phyloP scores from a whole-genome alignment of 2,113 vertebrate species.

The Pelecanoides urinatrix region DNA sequence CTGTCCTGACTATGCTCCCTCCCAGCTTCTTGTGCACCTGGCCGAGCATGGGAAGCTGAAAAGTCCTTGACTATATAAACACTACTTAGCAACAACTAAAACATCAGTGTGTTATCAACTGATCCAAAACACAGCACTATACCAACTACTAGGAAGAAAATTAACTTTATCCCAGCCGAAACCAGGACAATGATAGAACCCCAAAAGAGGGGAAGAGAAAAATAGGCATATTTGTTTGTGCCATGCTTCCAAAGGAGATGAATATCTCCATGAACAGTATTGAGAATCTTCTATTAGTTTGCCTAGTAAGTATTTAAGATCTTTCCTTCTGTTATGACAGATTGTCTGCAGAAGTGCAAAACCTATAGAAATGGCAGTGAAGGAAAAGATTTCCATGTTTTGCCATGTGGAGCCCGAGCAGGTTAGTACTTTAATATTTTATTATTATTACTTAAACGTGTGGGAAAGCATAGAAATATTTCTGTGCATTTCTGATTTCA shows the following conservation, averaged over 20 bases:
- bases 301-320: not conserved
- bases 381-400: constrained; percentile 85
- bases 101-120: no score
- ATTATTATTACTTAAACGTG: not conserved
- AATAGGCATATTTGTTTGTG: not conserved
- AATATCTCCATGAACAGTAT: not conserved
- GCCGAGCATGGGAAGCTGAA: no score
- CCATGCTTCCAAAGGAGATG: not conserved
- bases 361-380: constrained; percentile 80
- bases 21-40: no score
- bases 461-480: not conserved
- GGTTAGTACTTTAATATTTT: constrained; percentile 59
- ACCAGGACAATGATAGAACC: not conserved
- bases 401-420: constrained; percentile 82
- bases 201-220: not conserved
- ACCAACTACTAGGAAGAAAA: no score
- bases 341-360: constrained; percentile 80
- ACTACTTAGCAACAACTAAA: no score
- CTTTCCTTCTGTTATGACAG: constrained; percentile 40
- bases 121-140: no score
- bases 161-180: no score
- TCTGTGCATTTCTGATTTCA: not conserved
- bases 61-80: no score
- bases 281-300: not conserved
- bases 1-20: no score